Evolutionary conservation across 2,888 invertebrate genomes (phyloP).

Genomic region (Pegoplata infirma): DNA sequence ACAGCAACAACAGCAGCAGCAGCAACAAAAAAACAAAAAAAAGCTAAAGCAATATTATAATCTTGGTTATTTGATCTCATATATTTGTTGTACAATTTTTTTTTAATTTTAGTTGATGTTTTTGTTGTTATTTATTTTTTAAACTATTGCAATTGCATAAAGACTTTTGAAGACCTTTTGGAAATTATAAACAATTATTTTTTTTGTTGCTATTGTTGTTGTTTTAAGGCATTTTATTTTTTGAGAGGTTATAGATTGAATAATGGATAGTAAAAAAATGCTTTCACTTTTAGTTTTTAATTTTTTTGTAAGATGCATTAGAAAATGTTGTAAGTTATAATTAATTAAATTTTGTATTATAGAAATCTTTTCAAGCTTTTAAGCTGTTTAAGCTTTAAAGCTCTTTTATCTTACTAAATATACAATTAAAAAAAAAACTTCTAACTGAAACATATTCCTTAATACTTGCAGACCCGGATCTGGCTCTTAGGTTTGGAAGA

Average conservation of each 20-base stretch:
- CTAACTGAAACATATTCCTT: too few species aligned
- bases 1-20: constrained; percentile 5
- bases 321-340: background rate
- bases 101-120: too few species aligned
- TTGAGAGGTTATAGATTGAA: background rate
- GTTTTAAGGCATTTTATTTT: background rate
- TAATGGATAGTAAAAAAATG: background rate
- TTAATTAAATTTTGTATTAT: too few species aligned
- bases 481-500: too few species aligned
- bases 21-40: constrained; percentile 6
- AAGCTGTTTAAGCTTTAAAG: too few species aligned
- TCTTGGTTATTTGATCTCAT: constrained; percentile 43
- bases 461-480: too few species aligned
- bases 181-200: constrained; percentile 22
- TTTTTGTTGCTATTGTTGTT: too few species aligned
- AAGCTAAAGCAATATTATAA: constrained; percentile 22
- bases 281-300: background rate
- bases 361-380: too few species aligned
- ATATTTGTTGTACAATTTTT: background rate
- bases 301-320: background rate
- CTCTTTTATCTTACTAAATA: too few species aligned
- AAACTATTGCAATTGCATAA: constrained; percentile 35
- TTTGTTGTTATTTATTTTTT: constrained; percentile 17
- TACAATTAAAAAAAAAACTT: too few species aligned
- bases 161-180: constrained; percentile 49